phyloP scores from a whole-genome alignment of 1,140 invertebrate species.

The Orussus abietinus region DNA sequence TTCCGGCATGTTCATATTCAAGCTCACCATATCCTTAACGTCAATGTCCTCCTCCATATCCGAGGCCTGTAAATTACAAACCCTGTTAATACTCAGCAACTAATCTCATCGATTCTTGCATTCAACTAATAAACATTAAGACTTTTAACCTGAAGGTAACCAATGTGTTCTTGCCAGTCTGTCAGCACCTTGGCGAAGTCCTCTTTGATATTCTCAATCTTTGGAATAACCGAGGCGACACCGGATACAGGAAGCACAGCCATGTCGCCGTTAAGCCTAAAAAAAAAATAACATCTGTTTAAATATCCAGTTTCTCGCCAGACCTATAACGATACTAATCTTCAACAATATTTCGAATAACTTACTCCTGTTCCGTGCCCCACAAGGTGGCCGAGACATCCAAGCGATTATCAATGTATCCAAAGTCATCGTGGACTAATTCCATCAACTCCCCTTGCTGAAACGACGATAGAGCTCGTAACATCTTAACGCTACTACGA shows the following conservation, averaged over 20 bases:
- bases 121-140: too few species aligned
- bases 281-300: slow-evolving; percentile 8
- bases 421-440: slow-evolving; percentile 34
- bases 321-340: too few species aligned
- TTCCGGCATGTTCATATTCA: slow-evolving; percentile 21
- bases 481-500: too few species aligned
- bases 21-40: slow-evolving; percentile 22
- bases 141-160: slow-evolving; percentile 36
- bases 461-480: too few species aligned
- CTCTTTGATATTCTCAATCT: slow-evolving; percentile 38
- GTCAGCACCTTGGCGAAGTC: slow-evolving; percentile 49
- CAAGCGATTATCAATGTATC: slow-evolving; percentile 29
- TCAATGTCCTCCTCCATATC: slow-evolving; percentile 42
- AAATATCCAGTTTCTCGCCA: too few species aligned
- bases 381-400: slow-evolving; percentile 27
- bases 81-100: too few species aligned
- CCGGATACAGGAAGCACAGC: slow-evolving; percentile 32
- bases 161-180: slow-evolving; percentile 49
- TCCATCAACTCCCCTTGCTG: too few species aligned
- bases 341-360: slow-evolving; percentile 7
- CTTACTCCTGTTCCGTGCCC: slow-evolving; percentile 39
- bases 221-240: slow-evolving; percentile 28
- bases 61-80: slow-evolving; percentile 27
- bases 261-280: slow-evolving; percentile 32
- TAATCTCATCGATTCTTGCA: too few species aligned